These are phyloP conservation scores for Archips xylosteana DNA, from an alignment of 2,888 invertebrate genomes.

Conservation along the genomic window DNA sequence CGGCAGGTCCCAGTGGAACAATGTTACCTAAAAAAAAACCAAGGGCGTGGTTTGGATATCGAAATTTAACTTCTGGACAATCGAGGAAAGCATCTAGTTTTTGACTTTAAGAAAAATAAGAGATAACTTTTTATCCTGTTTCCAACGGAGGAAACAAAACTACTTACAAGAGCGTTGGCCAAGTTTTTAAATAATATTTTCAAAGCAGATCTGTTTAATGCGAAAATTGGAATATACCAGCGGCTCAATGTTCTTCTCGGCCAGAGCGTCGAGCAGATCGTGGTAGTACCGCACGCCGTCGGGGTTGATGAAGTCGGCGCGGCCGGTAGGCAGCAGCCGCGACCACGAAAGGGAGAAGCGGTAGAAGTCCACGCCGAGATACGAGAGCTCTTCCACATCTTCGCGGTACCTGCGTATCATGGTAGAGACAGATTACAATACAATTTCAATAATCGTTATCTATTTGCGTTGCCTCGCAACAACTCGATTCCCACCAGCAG, in stretches of 20 bases:
- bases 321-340: conserved; percentile 87
- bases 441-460: no score
- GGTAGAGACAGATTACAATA: background rate
- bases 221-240: conserved; percentile 62
- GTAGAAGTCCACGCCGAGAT: conserved; percentile 85
- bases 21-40: conserved; percentile 77
- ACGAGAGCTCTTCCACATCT: conserved; percentile 80
- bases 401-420: conserved; percentile 84
- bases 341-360: conserved; percentile 88
- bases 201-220: no score
- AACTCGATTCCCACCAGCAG: no score
- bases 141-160: no score
- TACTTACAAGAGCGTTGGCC: no score
- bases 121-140: no score
- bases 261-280: conserved; percentile 87
- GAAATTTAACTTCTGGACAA: no score
- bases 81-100: no score
- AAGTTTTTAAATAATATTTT: no score
- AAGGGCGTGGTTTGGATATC: background rate
- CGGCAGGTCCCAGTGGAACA: conserved; percentile 90
- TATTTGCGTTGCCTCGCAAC: no score
- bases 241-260: conserved; percentile 87
- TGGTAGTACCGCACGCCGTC: conserved; percentile 89
- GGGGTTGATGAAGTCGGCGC: conserved; percentile 81
- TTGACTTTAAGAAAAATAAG: no score